Conservation (phyloP, 2,888 invertebrate species). For the Agriopis leucophaearia region DNA sequence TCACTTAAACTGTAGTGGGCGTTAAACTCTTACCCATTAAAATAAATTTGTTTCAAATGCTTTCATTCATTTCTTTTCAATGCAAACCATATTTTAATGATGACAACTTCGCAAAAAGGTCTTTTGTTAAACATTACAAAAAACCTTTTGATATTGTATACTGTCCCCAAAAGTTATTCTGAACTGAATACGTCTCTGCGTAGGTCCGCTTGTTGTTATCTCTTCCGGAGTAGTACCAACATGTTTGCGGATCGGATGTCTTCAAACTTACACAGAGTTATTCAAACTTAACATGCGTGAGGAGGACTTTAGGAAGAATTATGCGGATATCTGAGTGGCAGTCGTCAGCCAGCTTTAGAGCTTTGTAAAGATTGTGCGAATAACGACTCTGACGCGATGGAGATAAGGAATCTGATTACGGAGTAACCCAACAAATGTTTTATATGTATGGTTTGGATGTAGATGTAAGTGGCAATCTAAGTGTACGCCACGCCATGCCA, state of each 20-base stretch:
- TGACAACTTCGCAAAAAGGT: too few relatives aligned
- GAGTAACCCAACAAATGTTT: not conserved
- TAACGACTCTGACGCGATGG: not conserved
- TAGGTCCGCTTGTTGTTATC: not conserved
- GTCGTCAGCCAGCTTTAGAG: not conserved
- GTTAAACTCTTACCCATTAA: too few relatives aligned
- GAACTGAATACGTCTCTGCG: not conserved
- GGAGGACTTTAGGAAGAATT: not conserved
- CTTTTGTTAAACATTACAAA: not conserved
- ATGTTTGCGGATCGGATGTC: constrained; percentile 17
- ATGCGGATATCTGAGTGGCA: not conserved
- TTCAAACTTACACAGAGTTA: constrained; percentile 12
- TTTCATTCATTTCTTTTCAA: too few relatives aligned
- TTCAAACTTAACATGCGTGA: constrained; percentile 11
- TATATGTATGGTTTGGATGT: too few relatives aligned
- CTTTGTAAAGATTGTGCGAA: not conserved
- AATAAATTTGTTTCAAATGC: too few relatives aligned
- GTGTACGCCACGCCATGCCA: too few relatives aligned
- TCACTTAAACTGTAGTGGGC: too few relatives aligned
- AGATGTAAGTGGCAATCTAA: too few relatives aligned
- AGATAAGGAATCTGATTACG: not conserved
- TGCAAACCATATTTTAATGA: too few relatives aligned
- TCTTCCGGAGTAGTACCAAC: not conserved
- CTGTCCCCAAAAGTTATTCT: not conserved
- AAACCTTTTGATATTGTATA: not conserved